phyloP scores from a whole-genome alignment of 2,888 invertebrate species.

The Heliconius charithonia region DNA sequence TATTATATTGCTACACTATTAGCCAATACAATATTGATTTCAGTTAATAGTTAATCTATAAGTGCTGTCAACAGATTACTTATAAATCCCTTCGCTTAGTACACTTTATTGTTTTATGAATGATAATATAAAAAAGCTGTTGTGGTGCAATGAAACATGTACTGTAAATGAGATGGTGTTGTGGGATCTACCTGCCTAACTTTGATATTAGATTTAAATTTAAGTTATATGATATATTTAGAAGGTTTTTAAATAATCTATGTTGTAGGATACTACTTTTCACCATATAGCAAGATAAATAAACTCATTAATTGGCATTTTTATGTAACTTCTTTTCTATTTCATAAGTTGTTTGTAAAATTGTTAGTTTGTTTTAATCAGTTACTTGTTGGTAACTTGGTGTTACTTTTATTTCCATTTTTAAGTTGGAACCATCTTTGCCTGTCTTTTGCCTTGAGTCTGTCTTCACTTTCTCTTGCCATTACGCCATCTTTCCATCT shows the following conservation, averaged over 20 bases:
- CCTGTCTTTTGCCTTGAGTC: no score
- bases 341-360: not conserved
- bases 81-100: conserved; percentile 6
- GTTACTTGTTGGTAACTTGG: not conserved
- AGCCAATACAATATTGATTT: not conserved
- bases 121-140: not conserved
- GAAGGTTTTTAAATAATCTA: no score
- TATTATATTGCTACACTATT: not conserved
- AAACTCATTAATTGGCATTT: no score
- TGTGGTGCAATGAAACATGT: not conserved
- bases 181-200: not conserved
- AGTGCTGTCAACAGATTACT: conserved; percentile 6
- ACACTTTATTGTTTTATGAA: conserved; percentile 3
- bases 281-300: not conserved
- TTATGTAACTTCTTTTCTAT: no score
- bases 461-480: no score
- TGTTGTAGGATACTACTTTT: not conserved
- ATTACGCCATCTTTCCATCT: no score
- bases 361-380: not conserved
- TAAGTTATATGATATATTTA: no score
- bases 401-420: not conserved
- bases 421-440: no score
- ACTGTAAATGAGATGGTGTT: no score
- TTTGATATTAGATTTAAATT: not conserved
- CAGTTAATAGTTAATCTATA: not conserved